Percentiles rank a stretch among this genome's conserved stretches.
Evolutionary conservation across 2,888 invertebrate species (phyloP).

Genomic region (Eupithecia centaureata): DNA sequence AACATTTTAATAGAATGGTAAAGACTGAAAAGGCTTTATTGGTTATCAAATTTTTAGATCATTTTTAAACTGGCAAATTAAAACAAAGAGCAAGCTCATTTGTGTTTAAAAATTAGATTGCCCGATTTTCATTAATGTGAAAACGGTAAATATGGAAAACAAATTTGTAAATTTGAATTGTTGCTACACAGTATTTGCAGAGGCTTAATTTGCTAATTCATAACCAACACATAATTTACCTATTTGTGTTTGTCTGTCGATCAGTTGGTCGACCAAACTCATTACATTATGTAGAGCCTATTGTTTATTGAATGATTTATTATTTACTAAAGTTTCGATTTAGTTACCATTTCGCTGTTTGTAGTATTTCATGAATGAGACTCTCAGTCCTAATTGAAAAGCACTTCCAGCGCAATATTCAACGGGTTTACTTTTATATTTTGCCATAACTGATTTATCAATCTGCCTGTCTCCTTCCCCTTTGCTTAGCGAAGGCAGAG

Average conservation of each 20-base stretch:
- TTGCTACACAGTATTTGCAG: neutral
- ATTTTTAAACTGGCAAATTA: neutral
- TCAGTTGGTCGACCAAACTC: slow-evolving; percentile 3
- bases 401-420: neutral
- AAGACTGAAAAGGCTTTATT: neutral
- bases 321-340: neutral
- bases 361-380: neutral
- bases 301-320: slow-evolving; percentile 3
- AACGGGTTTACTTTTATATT: neutral
- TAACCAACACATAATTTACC: slow-evolving; percentile 10
- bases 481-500: neutral
- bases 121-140: neutral
- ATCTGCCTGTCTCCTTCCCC: neutral
- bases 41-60: neutral
- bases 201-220: slow-evolving; percentile 14
- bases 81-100: neutral
- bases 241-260: slow-evolving; percentile 11
- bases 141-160: neutral
- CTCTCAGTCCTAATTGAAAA: neutral
- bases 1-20: neutral
- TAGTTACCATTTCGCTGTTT: neutral
- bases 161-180: slow-evolving; percentile 1
- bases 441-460: neutral
- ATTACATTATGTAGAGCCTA: slow-evolving; percentile 5
- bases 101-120: neutral